Conservation (phyloP, 2,113 vertebrate genomes). For the Alethe diademata region DNA sequence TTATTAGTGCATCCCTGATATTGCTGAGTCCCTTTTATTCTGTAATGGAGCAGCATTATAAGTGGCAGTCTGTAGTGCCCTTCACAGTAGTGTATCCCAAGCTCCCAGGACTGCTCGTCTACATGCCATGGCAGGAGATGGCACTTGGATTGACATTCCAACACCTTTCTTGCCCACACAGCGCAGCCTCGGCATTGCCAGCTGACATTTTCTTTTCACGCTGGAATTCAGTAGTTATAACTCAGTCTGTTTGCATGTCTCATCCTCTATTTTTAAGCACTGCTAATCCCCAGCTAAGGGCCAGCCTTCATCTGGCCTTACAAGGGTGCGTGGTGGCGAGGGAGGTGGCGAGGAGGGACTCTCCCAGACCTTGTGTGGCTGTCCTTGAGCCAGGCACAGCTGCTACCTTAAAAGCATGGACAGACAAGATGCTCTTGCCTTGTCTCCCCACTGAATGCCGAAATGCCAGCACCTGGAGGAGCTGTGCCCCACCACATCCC, state of each 20-base stretch:
- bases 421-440: background rate
- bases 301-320: conserved; percentile 25
- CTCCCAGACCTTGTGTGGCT: background rate
- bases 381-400: background rate
- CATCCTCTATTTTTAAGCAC: conserved; percentile 59
- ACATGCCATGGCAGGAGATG: background rate
- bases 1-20: background rate
- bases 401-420: background rate
- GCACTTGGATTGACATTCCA: conserved; percentile 52
- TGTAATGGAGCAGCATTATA: background rate
- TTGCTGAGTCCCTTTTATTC: background rate
- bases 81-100: conserved; percentile 11
- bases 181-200: conserved; percentile 41
- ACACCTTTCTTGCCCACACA: conserved; percentile 45
- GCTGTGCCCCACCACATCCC: background rate
- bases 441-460: background rate
- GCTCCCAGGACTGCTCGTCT: background rate
- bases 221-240: conserved; percentile 43
- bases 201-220: conserved; percentile 51
- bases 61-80: background rate
- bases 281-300: conserved; percentile 15
- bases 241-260: background rate
- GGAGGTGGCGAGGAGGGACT: background rate
- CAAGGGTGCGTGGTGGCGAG: background rate
- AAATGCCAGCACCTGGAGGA: background rate